Conservation (phyloP, 2,888 invertebrate genomes). For the Peribatodes rhomboidaria region DNA sequence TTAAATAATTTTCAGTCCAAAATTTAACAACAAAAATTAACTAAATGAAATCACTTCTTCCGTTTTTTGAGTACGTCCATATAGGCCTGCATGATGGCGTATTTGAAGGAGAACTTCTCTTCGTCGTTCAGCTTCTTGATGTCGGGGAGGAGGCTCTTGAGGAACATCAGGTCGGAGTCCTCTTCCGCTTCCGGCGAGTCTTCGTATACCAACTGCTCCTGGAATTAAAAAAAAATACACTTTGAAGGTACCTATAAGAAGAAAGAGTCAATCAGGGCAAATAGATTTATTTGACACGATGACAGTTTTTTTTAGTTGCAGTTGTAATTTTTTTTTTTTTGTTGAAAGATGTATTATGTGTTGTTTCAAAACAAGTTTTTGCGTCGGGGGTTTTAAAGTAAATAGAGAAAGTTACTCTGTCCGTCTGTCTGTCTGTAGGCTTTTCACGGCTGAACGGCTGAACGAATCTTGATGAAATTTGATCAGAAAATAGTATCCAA, state of each 20-base stretch:
- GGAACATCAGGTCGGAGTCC: conserved; percentile 22
- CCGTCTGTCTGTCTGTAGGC: too few relatives aligned
- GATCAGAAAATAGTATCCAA: too few relatives aligned
- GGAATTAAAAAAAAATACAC: not conserved
- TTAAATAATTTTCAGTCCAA: not conserved
- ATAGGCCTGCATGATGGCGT: conserved; percentile 22
- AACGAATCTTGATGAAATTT: too few relatives aligned
- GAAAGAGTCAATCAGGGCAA: too few relatives aligned
- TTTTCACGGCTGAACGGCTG: too few relatives aligned
- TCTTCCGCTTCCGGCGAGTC: not conserved
- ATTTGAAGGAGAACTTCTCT: conserved; percentile 25
- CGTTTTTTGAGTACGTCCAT: conserved; percentile 16
- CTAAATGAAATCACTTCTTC: not conserved
- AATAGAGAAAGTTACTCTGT: too few relatives aligned
- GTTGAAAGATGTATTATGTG: too few relatives aligned
- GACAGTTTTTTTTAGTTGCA: too few relatives aligned
- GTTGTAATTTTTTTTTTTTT: too few relatives aligned
- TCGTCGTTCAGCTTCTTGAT: conserved; percentile 23
- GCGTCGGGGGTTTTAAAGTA: too few relatives aligned
- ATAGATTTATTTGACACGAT: too few relatives aligned
- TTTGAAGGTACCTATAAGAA: not conserved
- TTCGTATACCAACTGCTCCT: not conserved
- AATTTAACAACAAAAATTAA: not conserved
- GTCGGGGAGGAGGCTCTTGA: conserved; percentile 26
- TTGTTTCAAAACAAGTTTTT: too few relatives aligned